A percentile compares a stretch with the other conserved stretches of the same genome.
Evolutionary conservation across 2,797 vertebrate species (phyloP).

Genomic region (Holocentrus rufus): DNA sequence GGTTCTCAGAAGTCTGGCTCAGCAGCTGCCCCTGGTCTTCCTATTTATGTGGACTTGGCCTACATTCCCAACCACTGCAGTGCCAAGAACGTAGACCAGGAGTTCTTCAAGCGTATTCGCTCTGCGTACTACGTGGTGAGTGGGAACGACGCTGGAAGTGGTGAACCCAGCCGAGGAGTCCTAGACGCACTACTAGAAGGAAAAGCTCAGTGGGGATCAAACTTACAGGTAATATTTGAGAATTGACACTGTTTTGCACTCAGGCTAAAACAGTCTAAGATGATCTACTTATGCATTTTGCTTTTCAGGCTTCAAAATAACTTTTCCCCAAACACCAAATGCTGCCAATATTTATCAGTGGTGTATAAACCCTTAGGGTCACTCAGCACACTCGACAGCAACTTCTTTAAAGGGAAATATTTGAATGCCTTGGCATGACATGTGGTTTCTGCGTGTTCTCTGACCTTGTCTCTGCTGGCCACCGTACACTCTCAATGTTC

Average conservation of each 20-base stretch:
- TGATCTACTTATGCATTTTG: background rate
- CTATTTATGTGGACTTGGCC: conserved; percentile 96
- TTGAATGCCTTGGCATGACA: no score
- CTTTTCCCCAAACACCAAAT: no score
- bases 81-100: conserved; percentile 95
- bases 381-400: no score
- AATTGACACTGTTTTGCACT: background rate
- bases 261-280: background rate
- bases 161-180: conserved; percentile 92
- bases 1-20: conserved; percentile 85
- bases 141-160: conserved; percentile 90
- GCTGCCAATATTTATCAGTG: no score
- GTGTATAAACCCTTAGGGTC: no score
- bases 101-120: conserved; percentile 95
- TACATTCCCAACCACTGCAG: conserved; percentile 99
- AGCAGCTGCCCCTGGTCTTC: conserved; percentile 80
- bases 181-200: conserved; percentile 94
- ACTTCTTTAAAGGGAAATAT: no score
- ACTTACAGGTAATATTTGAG: conserved; percentile 88
- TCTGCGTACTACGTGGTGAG: conserved; percentile 98
- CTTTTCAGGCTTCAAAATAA: background rate
- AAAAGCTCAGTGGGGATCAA: conserved; percentile 98
- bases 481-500: no score
- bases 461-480: background rate
- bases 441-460: background rate